Conservation (phyloP, 2,113 vertebrate species). For the Microcebus lehilahytsara region DNA sequence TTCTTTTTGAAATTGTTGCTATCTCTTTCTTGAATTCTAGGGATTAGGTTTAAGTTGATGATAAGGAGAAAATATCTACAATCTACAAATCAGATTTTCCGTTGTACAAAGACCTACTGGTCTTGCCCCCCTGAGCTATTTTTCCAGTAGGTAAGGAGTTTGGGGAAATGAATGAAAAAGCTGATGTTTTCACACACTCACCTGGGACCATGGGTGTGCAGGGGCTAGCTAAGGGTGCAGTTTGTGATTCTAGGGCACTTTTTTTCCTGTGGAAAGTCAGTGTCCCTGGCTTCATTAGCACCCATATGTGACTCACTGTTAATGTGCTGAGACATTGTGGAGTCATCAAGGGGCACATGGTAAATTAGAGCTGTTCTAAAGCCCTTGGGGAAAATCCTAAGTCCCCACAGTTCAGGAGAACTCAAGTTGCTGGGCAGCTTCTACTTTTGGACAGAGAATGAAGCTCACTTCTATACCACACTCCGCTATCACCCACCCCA, state of each 20-base stretch:
- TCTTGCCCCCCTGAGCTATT: neutral
- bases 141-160: neutral
- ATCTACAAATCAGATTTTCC: neutral
- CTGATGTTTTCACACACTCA: neutral
- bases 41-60: neutral
- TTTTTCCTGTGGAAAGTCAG: neutral
- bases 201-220: neutral
- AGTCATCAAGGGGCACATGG: neutral
- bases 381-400: neutral
- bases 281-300: neutral
- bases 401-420: neutral
- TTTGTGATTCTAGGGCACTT: neutral
- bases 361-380: neutral
- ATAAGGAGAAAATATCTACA: neutral
- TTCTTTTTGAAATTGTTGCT: neutral
- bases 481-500: neutral
- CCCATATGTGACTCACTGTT: neutral
- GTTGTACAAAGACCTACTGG: neutral
- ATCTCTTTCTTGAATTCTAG: neutral
- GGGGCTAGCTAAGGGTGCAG: neutral
- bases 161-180: constrained; percentile 20
- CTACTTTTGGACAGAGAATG: neutral
- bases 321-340: neutral
- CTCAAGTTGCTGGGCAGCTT: neutral
- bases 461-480: neutral